Evolutionary conservation across 1,140 invertebrate genomes (phyloP).

Genomic region (Lepidurus packardi): DNA sequence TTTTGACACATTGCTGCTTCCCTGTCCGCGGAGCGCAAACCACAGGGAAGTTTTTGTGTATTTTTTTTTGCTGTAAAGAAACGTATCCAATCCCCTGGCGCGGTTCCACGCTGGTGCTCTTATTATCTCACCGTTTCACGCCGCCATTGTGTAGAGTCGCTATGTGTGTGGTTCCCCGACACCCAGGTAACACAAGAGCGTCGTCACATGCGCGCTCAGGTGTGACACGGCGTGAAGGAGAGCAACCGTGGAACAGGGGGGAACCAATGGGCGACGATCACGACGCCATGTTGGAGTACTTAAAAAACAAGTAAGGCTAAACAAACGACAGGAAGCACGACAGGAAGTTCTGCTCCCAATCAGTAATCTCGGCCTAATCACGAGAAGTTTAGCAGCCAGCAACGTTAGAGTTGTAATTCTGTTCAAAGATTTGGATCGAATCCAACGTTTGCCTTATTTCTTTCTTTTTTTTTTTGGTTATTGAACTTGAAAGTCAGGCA

Average conservation of each 20-base stretch:
- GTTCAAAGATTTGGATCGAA: too few species aligned
- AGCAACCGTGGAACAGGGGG: background rate
- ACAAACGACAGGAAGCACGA: background rate
- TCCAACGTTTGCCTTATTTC: too few species aligned
- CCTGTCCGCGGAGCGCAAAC: background rate
- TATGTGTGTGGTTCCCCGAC: constrained; percentile 1
- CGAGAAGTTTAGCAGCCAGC: too few species aligned
- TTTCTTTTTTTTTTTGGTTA: too few species aligned
- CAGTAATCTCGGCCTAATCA: background rate
- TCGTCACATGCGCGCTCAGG: constrained; percentile 20
- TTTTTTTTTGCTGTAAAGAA: background rate
- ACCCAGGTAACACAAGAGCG: background rate
- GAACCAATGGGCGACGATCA: background rate
- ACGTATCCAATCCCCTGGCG: constrained; percentile 12
- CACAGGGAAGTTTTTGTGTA: constrained; percentile 2
- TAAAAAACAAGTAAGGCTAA: background rate
- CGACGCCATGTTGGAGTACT: background rate
- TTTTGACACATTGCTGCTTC: constrained; percentile 9
- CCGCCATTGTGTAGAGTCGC: constrained; percentile 17
- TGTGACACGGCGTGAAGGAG: background rate
- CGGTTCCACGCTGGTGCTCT: constrained; percentile 20
- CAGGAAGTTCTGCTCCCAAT: background rate
- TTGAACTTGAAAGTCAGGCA: too few species aligned
- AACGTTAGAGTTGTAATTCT: too few species aligned
- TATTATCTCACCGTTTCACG: constrained; percentile 1